Evolutionary conservation across 1,140 invertebrate species (phyloP).

Genomic region (Bicyclus anynana): DNA sequence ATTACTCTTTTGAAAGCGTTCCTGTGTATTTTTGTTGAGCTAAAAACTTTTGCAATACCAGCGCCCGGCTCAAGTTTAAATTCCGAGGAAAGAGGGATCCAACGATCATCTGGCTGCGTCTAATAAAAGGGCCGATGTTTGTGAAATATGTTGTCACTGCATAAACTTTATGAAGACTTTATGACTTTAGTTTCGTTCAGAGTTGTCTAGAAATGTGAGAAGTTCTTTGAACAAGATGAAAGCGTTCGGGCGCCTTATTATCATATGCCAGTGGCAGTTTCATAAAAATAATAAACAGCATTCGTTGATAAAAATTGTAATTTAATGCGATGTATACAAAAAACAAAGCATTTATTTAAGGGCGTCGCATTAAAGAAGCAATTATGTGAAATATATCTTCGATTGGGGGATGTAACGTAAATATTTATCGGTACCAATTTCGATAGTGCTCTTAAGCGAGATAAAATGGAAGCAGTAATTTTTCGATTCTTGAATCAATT

Average conservation of each 20-base stretch:
- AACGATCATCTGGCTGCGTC: slow-evolving; percentile 60
- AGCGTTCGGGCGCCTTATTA: slow-evolving; percentile 37
- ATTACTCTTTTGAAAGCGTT: slow-evolving; percentile 73
- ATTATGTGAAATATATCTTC: slow-evolving; percentile 63
- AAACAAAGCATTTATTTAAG: slow-evolving; percentile 20
- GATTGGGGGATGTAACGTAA: slow-evolving; percentile 45
- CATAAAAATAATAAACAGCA: slow-evolving; percentile 35
- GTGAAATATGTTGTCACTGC: slow-evolving; percentile 74
- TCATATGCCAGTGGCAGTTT: slow-evolving; percentile 41
- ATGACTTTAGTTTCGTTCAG: slow-evolving; percentile 63
- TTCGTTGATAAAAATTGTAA: slow-evolving; percentile 16
- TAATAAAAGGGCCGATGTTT: slow-evolving; percentile 64
- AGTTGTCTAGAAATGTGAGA: slow-evolving; percentile 49
- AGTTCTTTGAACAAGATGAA: slow-evolving; percentile 40
- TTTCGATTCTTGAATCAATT: slow-evolving; percentile 53
- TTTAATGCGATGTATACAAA: slow-evolving; percentile 15
- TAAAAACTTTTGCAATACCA: slow-evolving; percentile 73
- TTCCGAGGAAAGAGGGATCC: slow-evolving; percentile 55
- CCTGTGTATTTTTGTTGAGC: slow-evolving; percentile 73
- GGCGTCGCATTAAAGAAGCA: slow-evolving; percentile 53
- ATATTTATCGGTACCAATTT: slow-evolving; percentile 70
- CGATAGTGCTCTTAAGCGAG: slow-evolving; percentile 60
- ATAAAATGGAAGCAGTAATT: slow-evolving; percentile 61
- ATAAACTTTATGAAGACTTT: slow-evolving; percentile 74
- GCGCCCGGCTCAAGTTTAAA: slow-evolving; percentile 63